These are phyloP conservation scores for Charadrius vociferus DNA, from an alignment of 2,113 vertebrate species.

Conservation along the genomic window DNA sequence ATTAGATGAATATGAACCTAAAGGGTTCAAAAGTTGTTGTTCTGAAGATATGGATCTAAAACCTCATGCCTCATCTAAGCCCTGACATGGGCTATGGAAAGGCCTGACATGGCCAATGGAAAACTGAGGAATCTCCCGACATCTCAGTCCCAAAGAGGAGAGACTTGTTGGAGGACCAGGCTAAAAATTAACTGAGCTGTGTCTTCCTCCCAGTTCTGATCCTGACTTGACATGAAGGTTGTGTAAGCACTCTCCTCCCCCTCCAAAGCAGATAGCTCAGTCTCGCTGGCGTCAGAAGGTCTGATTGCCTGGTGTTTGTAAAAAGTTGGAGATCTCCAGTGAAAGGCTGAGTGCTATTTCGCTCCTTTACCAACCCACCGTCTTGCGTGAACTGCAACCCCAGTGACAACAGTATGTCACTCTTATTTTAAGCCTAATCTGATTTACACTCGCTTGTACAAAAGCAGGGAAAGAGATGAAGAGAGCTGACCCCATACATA, in stretches of 20 bases:
- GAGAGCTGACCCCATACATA: not conserved
- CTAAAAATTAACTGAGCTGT: not conserved
- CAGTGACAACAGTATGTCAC: not conserved
- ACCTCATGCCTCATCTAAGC: not conserved
- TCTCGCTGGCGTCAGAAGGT: not conserved
- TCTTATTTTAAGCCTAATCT: not conserved
- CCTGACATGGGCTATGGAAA: not conserved
- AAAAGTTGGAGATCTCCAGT: not conserved
- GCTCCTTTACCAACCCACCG: not conserved
- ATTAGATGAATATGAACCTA: not conserved
- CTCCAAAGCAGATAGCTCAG: not conserved
- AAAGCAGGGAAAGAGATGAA: not conserved
- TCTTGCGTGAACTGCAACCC: not conserved
- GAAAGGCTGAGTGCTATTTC: not conserved
- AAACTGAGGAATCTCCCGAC: not conserved
- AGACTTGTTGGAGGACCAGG: not conserved
- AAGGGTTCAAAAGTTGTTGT: not conserved
- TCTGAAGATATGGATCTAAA: not conserved
- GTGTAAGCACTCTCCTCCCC: not conserved
- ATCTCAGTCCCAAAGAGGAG: not conserved
- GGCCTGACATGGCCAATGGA: fast-evolving
- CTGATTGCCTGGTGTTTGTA: not conserved
- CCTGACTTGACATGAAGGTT: not conserved
- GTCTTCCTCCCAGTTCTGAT: not conserved
- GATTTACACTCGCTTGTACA: not conserved